Conservation (phyloP, 2,888 invertebrate species). For the Steinernema carpocapsae region DNA sequence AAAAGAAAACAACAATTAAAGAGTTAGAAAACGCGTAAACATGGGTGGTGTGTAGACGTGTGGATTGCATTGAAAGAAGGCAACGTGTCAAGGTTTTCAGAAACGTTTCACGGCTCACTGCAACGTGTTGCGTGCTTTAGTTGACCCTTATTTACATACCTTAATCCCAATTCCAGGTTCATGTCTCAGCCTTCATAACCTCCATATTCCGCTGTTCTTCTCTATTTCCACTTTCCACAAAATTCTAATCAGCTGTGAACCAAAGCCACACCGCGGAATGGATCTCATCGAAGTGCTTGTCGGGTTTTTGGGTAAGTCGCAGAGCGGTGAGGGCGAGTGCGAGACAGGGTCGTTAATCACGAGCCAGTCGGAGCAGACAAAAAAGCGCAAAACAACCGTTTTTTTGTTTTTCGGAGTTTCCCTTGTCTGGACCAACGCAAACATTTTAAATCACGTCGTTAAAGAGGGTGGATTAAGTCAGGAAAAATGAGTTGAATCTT, state of each 20-base stretch:
- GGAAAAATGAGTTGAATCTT: neutral
- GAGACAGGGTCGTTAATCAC: no score
- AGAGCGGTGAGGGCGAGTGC: neutral
- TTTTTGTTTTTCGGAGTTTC: neutral
- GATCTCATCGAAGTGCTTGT: conserved; percentile 14
- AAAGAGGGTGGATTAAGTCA: neutral
- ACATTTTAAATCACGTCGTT: neutral
- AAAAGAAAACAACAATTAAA: no score
- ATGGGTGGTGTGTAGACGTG: no score
- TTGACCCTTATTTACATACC: no score
- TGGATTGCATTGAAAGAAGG: no score
- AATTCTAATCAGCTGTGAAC: neutral
- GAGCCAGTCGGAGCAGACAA: no score
- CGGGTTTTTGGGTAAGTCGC: conserved; percentile 14
- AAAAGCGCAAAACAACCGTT: neutral
- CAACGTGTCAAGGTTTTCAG: no score
- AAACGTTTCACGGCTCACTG: no score
- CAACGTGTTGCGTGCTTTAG: no score
- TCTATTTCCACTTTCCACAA: neutral
- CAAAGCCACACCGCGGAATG: neutral
- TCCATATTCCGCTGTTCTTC: neutral
- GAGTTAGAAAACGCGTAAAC: no score
- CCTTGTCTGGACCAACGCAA: neutral
- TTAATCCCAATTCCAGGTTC: neutral
- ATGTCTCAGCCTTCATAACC: neutral